Conservation (phyloP, 2,888 invertebrate species). For the Acanthosepion esculentum region DNA sequence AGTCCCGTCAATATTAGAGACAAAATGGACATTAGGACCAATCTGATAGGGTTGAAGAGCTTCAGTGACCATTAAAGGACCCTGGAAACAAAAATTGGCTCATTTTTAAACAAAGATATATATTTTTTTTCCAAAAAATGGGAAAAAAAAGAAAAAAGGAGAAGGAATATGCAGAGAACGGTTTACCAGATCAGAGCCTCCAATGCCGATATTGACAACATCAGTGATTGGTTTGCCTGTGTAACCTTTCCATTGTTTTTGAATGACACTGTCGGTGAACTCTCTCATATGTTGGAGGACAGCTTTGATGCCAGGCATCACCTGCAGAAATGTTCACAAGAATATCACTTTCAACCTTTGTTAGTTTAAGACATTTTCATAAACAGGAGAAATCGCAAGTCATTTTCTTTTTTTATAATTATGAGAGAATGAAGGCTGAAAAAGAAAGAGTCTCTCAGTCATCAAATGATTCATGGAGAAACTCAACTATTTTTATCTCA, state of each 20-base stretch:
- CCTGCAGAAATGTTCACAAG: conserved; percentile 67
- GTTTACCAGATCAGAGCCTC: conserved; percentile 93
- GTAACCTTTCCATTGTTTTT: conserved; percentile 82
- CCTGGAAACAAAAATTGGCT: conserved; percentile 77
- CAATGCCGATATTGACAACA: conserved; percentile 99
- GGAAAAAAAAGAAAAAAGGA: not conserved
- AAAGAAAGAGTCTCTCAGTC: too few species aligned
- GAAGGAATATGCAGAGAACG: not conserved
- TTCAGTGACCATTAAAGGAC: conserved; percentile 99
- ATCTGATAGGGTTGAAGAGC: conserved; percentile 89
- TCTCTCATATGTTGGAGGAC: conserved; percentile 96
- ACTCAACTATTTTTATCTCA: too few species aligned
- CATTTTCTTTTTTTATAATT: too few species aligned
- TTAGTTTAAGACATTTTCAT: too few species aligned
- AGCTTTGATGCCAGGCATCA: conserved; percentile 90
- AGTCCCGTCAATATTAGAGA: conserved; percentile 99
- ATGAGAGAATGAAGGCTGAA: too few species aligned
- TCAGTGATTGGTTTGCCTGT: conserved; percentile 96
- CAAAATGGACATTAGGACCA: conserved; percentile 93
- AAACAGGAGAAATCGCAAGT: too few species aligned
- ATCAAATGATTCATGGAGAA: too few species aligned
- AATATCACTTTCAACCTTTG: too few species aligned
- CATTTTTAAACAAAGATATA: not conserved
- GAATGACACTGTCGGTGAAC: conserved; percentile 85
- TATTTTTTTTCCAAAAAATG: not conserved